Conservation (phyloP, 2,888 invertebrate species). For the Phanerotoma sp. region DNA sequence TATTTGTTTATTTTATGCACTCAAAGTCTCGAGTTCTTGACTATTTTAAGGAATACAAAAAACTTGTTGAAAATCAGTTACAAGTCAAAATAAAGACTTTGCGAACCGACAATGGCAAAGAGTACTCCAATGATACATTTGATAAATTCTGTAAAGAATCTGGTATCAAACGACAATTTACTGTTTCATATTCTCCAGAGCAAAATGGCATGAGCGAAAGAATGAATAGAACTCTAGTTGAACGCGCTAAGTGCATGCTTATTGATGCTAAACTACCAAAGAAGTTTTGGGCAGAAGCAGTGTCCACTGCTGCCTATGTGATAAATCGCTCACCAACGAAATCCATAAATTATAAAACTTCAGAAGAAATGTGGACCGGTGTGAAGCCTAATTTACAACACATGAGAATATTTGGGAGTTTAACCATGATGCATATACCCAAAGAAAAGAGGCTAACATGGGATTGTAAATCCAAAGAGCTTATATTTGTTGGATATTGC, state of each 20-base stretch:
- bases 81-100: conserved; percentile 16
- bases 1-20: conserved; percentile 23
- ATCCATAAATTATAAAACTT: conserved; percentile 29
- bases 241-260: conserved; percentile 30
- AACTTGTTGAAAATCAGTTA: conserved; percentile 19
- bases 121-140: conserved; percentile 24
- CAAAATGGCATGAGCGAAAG: conserved; percentile 31
- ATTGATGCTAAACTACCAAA: conserved; percentile 20
- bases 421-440: conserved; percentile 47
- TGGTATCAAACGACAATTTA: conserved; percentile 23
- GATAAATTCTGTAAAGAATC: conserved; percentile 2
- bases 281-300: conserved; percentile 37
- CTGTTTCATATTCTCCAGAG: conserved; percentile 28
- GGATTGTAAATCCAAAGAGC: conserved; percentile 43
- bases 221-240: conserved; percentile 31
- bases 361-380: conserved; percentile 48
- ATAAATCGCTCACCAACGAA: conserved; percentile 17
- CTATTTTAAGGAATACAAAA: conserved; percentile 15
- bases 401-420: conserved; percentile 49
- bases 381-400: conserved; percentile 43
- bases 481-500: conserved; percentile 50
- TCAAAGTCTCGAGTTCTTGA: conserved; percentile 30
- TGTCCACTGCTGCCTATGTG: conserved; percentile 36
- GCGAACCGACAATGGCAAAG: conserved; percentile 27
- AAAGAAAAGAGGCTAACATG: conserved; percentile 42